These are phyloP conservation scores for Agapornis roseicollis DNA, from an alignment of 2,113 vertebrate species.

Conservation along the genomic window DNA sequence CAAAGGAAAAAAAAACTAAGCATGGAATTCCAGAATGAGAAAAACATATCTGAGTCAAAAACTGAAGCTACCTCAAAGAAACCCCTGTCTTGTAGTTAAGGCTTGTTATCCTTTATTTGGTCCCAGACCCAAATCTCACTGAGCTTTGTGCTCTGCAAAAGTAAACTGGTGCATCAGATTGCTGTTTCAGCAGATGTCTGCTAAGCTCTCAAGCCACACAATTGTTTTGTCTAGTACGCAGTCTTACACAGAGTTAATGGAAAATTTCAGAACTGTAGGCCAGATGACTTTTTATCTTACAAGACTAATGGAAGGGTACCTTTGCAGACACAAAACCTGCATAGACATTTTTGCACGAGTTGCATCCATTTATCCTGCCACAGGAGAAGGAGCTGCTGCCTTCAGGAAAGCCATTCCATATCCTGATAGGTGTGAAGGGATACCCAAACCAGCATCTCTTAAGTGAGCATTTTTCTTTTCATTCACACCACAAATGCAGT, in stretches of 20 bases:
- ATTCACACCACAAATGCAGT: background rate
- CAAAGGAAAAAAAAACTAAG: background rate
- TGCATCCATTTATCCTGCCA: background rate
- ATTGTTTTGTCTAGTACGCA: background rate
- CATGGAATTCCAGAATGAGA: background rate
- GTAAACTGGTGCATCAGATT: background rate
- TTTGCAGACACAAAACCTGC: background rate
- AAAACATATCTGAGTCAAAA: background rate
- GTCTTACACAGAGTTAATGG: background rate
- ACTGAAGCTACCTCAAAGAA: background rate
- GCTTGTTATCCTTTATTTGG: background rate
- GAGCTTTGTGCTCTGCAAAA: background rate
- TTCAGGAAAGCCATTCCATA: background rate
- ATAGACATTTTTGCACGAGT: background rate
- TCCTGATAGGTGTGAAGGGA: background rate
- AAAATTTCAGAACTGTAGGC: background rate
- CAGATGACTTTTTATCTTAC: background rate
- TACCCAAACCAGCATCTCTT: fast-evolving
- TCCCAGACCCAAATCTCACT: background rate
- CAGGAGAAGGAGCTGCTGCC: background rate
- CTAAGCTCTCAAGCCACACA: background rate
- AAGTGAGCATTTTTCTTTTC: background rate
- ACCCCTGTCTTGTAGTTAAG: background rate
- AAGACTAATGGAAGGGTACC: background rate
- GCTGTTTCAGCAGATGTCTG: background rate